These are phyloP conservation scores for Polyergus mexicanus DNA, from an alignment of 1,140 invertebrate species.

Conservation along the genomic window DNA sequence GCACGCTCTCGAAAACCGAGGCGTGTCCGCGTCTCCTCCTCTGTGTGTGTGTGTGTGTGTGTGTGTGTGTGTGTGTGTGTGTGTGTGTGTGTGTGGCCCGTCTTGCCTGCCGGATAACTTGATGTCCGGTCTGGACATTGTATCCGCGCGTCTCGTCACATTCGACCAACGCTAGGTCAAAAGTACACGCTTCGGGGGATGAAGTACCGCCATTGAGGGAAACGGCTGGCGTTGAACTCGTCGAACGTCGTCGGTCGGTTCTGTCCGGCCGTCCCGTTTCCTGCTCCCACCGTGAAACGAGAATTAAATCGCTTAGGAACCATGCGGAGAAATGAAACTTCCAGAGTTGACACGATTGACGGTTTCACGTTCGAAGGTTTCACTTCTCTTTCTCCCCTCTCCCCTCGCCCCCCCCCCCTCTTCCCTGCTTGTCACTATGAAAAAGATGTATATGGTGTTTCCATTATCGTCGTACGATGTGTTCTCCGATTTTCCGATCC, in stretches of 20 bases:
- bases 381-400: not conserved
- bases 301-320: slow-evolving; percentile 42
- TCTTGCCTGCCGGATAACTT: slow-evolving; percentile 53
- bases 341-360: slow-evolving; percentile 17
- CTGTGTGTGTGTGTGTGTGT: slow-evolving; percentile 79
- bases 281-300: slow-evolving; percentile 70
- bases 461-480: not conserved
- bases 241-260: not conserved
- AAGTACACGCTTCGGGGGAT: slow-evolving; percentile 31
- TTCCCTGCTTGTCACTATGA: not conserved
- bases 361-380: not conserved
- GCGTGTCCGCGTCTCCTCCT: slow-evolving; percentile 71
- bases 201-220: not conserved
- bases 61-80: too few species aligned
- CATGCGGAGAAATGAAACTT: slow-evolving; percentile 22
- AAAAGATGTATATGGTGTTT: not conserved
- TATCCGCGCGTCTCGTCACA: slow-evolving; percentile 37
- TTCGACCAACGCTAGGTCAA: slow-evolving; percentile 46
- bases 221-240: not conserved
- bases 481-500: not conserved
- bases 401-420: too few species aligned
- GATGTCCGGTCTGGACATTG: slow-evolving; percentile 59
- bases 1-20: slow-evolving; percentile 74
- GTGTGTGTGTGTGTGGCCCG: slow-evolving; percentile 48
- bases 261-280: slow-evolving; percentile 41